Conservation (phyloP, 2,113 vertebrate species). For the Amblyopsis rosae region DNA sequence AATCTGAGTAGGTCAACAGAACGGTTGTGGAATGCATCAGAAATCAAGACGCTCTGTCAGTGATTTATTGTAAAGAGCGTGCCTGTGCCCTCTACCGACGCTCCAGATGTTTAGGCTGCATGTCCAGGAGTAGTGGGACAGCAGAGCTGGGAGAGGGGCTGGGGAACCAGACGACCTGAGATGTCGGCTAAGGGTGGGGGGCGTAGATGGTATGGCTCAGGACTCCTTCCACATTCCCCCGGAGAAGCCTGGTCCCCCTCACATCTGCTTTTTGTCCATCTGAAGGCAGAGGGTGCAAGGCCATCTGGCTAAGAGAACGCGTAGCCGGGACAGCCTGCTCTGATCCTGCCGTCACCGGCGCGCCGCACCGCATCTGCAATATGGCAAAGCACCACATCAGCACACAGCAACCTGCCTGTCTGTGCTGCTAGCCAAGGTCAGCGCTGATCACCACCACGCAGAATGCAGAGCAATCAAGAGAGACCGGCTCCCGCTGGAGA, state of each 20-base stretch:
- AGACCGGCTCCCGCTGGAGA: constrained; percentile 1
- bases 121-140: constrained; percentile 58
- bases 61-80: constrained; percentile 25
- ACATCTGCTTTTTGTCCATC: constrained; percentile 73
- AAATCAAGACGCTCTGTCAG: constrained; percentile 18
- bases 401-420: constrained; percentile 56
- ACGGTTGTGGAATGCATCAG: background rate
- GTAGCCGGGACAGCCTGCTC: constrained; percentile 44
- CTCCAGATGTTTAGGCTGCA: constrained; percentile 52
- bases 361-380: constrained; percentile 52
- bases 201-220: constrained; percentile 34
- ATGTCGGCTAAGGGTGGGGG: constrained; percentile 16
- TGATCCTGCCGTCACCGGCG: constrained; percentile 51
- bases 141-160: constrained; percentile 53
- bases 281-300: constrained; percentile 55
- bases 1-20: background rate
- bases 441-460: constrained; percentile 48
- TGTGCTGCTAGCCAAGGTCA: constrained; percentile 69
- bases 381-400: constrained; percentile 72
- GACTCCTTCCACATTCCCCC: constrained; percentile 55
- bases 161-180: constrained; percentile 42
- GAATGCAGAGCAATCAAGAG: constrained; percentile 50
- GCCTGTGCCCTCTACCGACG: constrained; percentile 42
- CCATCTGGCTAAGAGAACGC: constrained; percentile 71
- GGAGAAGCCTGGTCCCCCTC: constrained; percentile 59